phyloP scores from a whole-genome alignment of 2,113 vertebrate genomes.

The Crotalus horridus region DNA sequence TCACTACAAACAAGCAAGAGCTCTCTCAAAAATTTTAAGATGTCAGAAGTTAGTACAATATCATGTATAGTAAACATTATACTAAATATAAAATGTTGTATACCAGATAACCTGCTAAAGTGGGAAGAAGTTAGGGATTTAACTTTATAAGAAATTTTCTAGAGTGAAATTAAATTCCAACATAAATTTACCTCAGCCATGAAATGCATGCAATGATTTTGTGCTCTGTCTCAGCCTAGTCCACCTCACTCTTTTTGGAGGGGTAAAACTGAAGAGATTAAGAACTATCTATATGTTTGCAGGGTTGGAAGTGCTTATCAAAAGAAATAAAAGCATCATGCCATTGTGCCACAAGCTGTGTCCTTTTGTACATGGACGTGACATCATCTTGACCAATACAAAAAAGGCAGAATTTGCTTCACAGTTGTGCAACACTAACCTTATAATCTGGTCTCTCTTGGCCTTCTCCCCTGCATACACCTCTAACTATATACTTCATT shows the following conservation, averaged over 20 bases:
- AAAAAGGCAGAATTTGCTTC: not conserved
- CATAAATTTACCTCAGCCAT: not conserved
- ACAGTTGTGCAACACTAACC: not conserved
- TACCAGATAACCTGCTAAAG: not conserved
- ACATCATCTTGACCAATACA: not conserved
- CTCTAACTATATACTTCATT: not conserved
- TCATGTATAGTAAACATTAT: not conserved
- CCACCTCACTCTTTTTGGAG: not conserved
- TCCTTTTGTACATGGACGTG: not conserved
- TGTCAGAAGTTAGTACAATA: not conserved
- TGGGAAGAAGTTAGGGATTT: not conserved
- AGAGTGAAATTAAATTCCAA: not conserved
- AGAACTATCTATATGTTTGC: not conserved
- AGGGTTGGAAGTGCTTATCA: not conserved
- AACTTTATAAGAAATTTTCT: not conserved
- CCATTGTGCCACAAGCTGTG: not conserved
- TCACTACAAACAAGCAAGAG: not conserved
- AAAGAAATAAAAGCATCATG: not conserved
- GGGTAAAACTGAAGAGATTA: not conserved
- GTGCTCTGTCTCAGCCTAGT: not conserved
- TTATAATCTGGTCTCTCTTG: not conserved
- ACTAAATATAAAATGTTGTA: not conserved
- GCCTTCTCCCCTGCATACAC: not conserved
- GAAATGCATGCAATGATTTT: not conserved
- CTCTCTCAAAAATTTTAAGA: not conserved